Conservation (phyloP, 1,140 invertebrate genomes). For the Rhizoglyphus robini region DNA sequence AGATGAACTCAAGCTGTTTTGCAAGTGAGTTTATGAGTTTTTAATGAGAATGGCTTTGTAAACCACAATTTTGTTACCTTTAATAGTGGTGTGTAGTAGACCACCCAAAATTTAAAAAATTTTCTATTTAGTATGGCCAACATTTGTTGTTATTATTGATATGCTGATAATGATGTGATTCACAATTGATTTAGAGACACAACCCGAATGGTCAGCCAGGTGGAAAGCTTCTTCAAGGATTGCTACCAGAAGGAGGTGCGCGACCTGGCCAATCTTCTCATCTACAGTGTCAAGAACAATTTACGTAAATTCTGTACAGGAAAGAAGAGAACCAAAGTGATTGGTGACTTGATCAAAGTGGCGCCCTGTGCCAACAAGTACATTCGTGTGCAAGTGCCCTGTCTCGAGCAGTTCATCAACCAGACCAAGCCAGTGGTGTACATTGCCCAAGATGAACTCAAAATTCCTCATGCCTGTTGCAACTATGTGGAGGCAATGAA, state of each 20-base stretch:
- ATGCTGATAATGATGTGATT: neutral
- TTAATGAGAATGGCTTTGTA: no score
- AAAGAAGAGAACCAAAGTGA: neutral
- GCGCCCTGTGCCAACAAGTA: neutral
- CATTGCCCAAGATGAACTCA: neutral
- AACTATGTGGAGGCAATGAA: neutral
- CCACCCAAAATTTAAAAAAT: no score
- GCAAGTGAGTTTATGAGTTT: no score
- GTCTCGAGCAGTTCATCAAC: neutral
- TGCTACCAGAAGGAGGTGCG: neutral
- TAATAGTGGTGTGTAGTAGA: no score
- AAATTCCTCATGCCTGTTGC: neutral
- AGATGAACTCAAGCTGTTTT: neutral
- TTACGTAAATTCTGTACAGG: neutral
- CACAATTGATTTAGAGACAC: neutral
- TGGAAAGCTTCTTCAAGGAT: neutral
- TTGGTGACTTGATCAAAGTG: neutral
- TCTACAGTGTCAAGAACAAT: neutral
- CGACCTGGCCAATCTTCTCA: neutral
- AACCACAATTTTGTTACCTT: no score
- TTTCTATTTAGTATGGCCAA: no score
- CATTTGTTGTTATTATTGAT: neutral
- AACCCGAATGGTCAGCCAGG: neutral
- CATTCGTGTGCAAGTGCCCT: neutral
- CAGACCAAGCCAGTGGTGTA: neutral